phyloP scores from a whole-genome alignment of 2,797 vertebrate species.

The Alosa sapidissima region DNA sequence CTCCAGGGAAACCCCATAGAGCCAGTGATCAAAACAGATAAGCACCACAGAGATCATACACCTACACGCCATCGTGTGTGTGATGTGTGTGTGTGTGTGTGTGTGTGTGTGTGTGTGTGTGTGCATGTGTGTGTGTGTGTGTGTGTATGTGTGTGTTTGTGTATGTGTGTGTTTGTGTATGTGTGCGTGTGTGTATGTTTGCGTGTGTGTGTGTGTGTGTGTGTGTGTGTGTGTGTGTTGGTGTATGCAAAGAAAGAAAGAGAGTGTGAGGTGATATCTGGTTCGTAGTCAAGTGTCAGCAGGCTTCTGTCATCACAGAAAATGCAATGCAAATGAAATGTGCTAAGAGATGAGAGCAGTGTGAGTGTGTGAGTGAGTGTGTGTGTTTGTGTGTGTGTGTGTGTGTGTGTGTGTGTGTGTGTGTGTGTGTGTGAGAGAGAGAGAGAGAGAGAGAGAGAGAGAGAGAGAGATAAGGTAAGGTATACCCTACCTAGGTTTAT shows the following conservation, averaged over 20 bases:
- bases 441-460: too few relatives aligned
- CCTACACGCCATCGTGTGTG: background rate
- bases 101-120: too few relatives aligned
- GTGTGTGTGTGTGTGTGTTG: slow-evolving; percentile 21
- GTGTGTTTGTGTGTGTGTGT: background rate
- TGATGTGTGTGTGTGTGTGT: too few relatives aligned
- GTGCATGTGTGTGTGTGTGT: too few relatives aligned
- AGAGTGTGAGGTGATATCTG: background rate
- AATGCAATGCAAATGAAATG: background rate
- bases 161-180: slow-evolving; percentile 8
- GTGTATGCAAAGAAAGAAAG: background rate
- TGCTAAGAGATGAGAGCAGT: background rate
- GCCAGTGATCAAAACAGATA: background rate
- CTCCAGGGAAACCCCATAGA: background rate
- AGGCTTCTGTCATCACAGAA: background rate
- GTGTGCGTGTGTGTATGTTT: background rate
- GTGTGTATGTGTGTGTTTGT: too few relatives aligned
- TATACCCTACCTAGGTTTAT: too few relatives aligned
- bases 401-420: background rate
- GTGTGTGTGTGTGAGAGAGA: background rate
- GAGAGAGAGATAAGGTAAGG: too few relatives aligned
- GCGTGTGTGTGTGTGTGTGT: background rate
- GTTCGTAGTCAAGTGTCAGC: background rate
- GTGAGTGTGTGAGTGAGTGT: background rate
- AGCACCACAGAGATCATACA: background rate